Conservation (phyloP, 2,888 invertebrate species). For the Clivina fossor region DNA sequence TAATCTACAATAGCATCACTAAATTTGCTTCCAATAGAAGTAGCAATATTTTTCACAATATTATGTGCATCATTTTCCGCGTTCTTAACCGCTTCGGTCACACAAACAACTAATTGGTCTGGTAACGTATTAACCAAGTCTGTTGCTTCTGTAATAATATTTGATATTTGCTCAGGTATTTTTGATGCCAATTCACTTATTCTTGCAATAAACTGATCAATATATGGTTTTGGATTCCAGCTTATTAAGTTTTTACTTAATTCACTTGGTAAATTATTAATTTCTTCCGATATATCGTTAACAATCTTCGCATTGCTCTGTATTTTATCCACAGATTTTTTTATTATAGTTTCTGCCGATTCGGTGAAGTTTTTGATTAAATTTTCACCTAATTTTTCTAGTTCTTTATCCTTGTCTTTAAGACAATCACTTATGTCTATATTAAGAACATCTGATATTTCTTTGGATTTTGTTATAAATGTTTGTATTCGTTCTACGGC, state of each 20-base stretch:
- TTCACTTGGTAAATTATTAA: slow-evolving; percentile 7
- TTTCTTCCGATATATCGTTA: slow-evolving; percentile 13
- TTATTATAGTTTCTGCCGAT: slow-evolving; percentile 1
- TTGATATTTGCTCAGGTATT: slow-evolving; percentile 16
- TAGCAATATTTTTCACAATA: slow-evolving; percentile 10
- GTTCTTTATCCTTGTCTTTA: slow-evolving; percentile 2
- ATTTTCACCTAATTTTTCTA: slow-evolving; percentile 12
- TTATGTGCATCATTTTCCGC: slow-evolving; percentile 14
- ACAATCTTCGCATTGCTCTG: slow-evolving; percentile 7
- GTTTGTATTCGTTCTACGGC: slow-evolving; percentile 3
- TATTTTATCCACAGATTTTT: slow-evolving; percentile 12
- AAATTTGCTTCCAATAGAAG: slow-evolving; percentile 11
- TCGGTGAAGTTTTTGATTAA: slow-evolving; percentile 7
- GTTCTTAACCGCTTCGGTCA: slow-evolving; percentile 10
- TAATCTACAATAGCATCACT: slow-evolving; percentile 20
- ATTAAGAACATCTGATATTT: slow-evolving; percentile 14
- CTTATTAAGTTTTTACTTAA: slow-evolving; percentile 14
- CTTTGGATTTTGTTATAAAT: slow-evolving; percentile 8
- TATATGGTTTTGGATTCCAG: slow-evolving; percentile 10
- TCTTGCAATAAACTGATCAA: slow-evolving; percentile 15
- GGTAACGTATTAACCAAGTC: slow-evolving; percentile 15
- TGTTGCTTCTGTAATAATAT: slow-evolving; percentile 5
- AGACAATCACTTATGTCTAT: slow-evolving; percentile 18
- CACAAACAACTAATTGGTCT: slow-evolving; percentile 9
- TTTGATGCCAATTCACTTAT: slow-evolving; percentile 6